Conservation (phyloP, 1,140 invertebrate species). For the Anagrus nilaparvatae region DNA sequence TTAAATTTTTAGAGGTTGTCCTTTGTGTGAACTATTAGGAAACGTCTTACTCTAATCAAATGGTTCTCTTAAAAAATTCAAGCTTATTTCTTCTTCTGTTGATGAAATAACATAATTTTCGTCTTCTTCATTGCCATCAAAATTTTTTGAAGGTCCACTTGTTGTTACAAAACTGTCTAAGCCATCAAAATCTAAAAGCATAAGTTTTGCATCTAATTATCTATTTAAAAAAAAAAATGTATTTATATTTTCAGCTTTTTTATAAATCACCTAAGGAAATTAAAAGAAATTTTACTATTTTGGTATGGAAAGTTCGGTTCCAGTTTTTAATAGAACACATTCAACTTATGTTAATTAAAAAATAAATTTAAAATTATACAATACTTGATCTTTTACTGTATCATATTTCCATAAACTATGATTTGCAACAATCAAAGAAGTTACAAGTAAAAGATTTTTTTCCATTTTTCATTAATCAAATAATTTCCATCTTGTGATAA, state of each 20-base stretch:
- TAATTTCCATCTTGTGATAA: slow-evolving; percentile 87
- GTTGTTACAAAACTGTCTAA: slow-evolving; percentile 26
- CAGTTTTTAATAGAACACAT: too few species aligned
- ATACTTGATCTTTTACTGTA: slow-evolving; percentile 24
- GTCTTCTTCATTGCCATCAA: slow-evolving; percentile 5
- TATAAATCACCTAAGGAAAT: too few species aligned
- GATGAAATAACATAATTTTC: too few species aligned
- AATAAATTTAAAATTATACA: not conserved
- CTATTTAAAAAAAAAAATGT: slow-evolving; percentile 29
- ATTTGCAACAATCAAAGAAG: slow-evolving; percentile 36
- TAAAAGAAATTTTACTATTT: too few species aligned
- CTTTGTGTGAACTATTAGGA: slow-evolving; percentile 53
- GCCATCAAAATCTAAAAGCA: slow-evolving; percentile 21
- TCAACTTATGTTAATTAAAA: too few species aligned
- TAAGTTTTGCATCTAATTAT: slow-evolving; percentile 46
- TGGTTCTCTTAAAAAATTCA: slow-evolving; percentile 35
- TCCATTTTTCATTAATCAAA: slow-evolving; percentile 43
- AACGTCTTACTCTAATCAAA: slow-evolving; percentile 66
- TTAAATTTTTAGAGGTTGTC: slow-evolving; percentile 67
- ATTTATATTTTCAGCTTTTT: too few species aligned
- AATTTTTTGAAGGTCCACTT: slow-evolving; percentile 25
- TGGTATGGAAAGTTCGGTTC: too few species aligned
- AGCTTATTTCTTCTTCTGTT: too few species aligned
- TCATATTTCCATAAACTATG: slow-evolving; percentile 21
- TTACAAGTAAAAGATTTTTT: slow-evolving; percentile 48